phyloP scores from a whole-genome alignment of 2,888 invertebrate species.

The Falcaria lacertinaria region DNA sequence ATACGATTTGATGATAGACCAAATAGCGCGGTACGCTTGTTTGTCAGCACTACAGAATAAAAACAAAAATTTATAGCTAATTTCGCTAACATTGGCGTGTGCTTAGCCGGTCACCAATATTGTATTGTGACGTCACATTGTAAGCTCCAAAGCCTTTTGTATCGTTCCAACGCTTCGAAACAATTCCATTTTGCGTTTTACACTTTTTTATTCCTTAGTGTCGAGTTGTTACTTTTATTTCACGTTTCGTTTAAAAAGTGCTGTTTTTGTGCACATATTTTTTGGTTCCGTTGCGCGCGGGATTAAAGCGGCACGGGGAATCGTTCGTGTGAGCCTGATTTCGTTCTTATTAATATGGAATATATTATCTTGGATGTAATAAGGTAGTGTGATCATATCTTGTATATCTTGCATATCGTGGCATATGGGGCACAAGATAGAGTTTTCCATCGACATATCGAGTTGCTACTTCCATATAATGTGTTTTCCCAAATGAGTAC shows the following conservation, averaged over 20 bases:
- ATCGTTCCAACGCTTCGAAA: not conserved
- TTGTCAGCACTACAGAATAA: no score
- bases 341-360: not conserved
- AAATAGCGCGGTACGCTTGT: no score
- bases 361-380: no score
- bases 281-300: slow-evolving; percentile 12
- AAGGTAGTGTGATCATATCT: no score
- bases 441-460: no score
- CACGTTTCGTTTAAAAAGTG: slow-evolving; percentile 11
- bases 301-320: slow-evolving; percentile 13
- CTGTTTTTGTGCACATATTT: slow-evolving; percentile 16
- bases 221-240: slow-evolving; percentile 17
- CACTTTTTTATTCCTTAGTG: slow-evolving; percentile 6
- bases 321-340: slow-evolving; percentile 5
- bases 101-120: not conserved
- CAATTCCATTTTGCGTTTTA: slow-evolving; percentile 13
- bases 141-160: not conserved
- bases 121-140: no score
- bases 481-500: no score
- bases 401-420: no score
- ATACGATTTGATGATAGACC: no score
- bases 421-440: no score
- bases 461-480: no score
- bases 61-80: no score
- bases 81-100: not conserved